These are phyloP conservation scores for Mesocricetus auratus DNA, from an alignment of 2,113 vertebrate species.

Conservation along the genomic window DNA sequence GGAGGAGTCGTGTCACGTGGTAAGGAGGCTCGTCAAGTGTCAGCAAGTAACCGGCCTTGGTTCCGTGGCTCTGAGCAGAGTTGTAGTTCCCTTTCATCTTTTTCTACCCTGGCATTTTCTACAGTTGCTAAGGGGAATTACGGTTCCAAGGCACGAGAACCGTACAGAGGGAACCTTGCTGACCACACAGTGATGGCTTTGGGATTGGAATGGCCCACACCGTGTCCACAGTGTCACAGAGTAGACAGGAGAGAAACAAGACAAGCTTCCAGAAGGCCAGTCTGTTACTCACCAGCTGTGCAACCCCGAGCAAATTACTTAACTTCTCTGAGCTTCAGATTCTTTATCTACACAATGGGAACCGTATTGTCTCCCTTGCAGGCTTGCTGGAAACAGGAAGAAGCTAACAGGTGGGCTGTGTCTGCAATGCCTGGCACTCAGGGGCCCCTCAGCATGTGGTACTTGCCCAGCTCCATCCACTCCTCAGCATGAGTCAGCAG, in stretches of 20 bases:
- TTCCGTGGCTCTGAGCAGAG: background rate
- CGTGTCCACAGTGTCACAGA: background rate
- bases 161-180: background rate
- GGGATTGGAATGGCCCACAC: background rate
- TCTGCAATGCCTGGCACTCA: background rate
- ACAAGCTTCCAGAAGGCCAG: background rate
- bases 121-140: background rate
- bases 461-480: background rate
- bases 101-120: constrained; percentile 8
- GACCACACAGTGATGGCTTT: background rate
- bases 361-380: background rate
- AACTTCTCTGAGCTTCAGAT: constrained; percentile 50
- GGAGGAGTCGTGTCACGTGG: background rate
- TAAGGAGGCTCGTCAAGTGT: background rate
- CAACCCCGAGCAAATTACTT: constrained; percentile 32
- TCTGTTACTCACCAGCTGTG: background rate
- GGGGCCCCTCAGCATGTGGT: background rate
- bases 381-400: background rate
- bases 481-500: background rate
- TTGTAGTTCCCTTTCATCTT: background rate
- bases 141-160: background rate
- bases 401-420: background rate
- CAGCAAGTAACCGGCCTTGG: background rate
- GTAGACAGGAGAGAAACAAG: background rate
- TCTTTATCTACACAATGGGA: constrained; percentile 16